Evolutionary conservation across 2,797 vertebrate species (phyloP).

Genomic region (Distichodus sexfasciatus): DNA sequence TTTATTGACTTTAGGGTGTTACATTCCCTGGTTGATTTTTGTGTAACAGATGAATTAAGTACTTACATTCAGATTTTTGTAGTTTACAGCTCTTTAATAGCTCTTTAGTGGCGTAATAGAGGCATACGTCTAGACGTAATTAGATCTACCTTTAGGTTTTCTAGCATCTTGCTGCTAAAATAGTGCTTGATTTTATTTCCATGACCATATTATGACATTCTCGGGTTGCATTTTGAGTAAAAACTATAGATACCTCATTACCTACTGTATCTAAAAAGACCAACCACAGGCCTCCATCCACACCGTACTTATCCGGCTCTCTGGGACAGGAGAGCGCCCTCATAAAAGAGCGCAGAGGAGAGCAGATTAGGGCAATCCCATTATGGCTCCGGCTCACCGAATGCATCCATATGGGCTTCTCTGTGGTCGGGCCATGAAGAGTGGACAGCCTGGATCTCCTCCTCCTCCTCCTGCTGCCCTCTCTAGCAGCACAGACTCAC

Average conservation of each 20-base stretch:
- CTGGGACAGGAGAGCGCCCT: background rate
- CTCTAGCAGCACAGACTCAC: slow-evolving; percentile 9
- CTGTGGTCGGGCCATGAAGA: background rate
- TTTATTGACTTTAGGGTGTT: no score
- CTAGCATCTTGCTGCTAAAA: no score
- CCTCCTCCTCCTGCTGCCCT: background rate
- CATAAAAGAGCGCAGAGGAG: slow-evolving; percentile 3
- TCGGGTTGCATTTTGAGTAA: background rate
- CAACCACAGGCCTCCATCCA: background rate
- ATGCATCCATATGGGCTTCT: slow-evolving; percentile 31
- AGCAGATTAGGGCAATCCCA: slow-evolving; percentile 50
- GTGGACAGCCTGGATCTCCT: background rate
- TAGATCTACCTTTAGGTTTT: no score
- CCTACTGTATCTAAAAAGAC: slow-evolving; percentile 6
- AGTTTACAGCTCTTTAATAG: no score
- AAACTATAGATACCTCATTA: background rate
- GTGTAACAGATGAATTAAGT: no score
- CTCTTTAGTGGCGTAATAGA: no score
- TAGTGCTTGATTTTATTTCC: no score
- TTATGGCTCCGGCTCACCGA: slow-evolving; percentile 37
- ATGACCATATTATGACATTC: no score
- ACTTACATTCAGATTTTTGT: no score
- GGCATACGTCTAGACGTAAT: no score
- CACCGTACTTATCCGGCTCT: background rate
- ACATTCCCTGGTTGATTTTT: no score